phyloP scores from a whole-genome alignment of 2,113 vertebrate genomes.

The Dicerorhinus sumatrensis region DNA sequence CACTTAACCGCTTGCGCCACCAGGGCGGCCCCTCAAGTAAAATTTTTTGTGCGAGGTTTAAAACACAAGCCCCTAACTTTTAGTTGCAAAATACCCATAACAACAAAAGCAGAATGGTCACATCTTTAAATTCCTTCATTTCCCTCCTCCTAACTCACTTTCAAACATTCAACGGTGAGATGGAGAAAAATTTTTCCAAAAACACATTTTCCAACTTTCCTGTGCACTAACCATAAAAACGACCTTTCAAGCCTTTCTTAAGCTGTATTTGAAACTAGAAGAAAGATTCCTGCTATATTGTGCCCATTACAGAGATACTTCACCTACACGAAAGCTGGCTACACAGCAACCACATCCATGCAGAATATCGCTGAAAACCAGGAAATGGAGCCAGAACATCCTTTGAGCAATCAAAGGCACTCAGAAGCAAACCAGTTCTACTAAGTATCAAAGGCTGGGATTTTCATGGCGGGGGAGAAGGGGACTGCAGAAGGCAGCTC shows the following conservation, averaged over 20 bases:
- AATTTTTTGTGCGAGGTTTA: neutral
- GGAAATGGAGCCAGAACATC: neutral
- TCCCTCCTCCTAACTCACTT: neutral
- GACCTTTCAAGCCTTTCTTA: neutral
- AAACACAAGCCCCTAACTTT: neutral
- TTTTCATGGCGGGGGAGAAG: neutral
- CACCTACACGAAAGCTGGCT: neutral
- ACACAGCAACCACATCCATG: neutral
- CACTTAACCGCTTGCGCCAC: too few relatives aligned
- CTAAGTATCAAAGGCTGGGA: neutral
- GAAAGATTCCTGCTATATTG: neutral
- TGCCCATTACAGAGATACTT: rapidly evolving
- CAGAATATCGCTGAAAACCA: neutral
- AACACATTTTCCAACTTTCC: neutral
- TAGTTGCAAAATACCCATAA: neutral
- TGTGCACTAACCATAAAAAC: neutral
- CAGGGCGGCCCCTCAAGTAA: too few relatives aligned
- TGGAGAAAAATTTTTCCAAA: neutral
- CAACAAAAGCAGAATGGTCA: neutral
- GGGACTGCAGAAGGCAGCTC: neutral
- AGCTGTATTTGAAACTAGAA: neutral
- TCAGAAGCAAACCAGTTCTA: neutral
- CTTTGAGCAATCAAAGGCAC: neutral
- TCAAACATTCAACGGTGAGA: neutral
- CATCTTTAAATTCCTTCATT: neutral